These are phyloP conservation scores for Gopherus evgoodei DNA, from an alignment of 2,113 vertebrate species.

Conservation along the genomic window DNA sequence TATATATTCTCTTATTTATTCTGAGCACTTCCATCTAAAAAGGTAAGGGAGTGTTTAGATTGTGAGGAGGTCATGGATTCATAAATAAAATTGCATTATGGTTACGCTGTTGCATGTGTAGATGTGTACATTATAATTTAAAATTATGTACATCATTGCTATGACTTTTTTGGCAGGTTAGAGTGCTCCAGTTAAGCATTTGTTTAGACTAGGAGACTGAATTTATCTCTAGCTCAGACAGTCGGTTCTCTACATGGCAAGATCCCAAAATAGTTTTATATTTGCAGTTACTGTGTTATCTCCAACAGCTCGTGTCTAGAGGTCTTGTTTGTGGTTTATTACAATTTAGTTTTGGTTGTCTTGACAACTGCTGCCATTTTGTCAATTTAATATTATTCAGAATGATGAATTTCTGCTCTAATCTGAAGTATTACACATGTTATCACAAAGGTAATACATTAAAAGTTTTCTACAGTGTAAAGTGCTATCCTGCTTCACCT, in stretches of 20 bases:
- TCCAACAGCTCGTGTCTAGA: not conserved
- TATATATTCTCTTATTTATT: not conserved
- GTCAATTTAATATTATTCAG: not conserved
- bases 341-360: not conserved
- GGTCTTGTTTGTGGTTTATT: not conserved
- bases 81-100: not conserved
- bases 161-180: not conserved
- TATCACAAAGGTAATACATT: not conserved
- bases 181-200: not conserved
- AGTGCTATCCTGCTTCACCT: not conserved
- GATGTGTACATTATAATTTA: not conserved
- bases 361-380: not conserved
- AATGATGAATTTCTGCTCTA: not conserved
- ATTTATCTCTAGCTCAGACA: fast-evolving
- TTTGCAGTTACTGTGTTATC: not conserved
- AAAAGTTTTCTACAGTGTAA: not conserved
- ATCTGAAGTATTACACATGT: not conserved
- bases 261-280: not conserved
- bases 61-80: not conserved
- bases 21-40: not conserved
- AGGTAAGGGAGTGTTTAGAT: not conserved
- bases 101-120: not conserved
- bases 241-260: not conserved
- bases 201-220: not conserved
- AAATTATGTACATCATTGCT: not conserved